Percentiles rank a stretch among this genome's conserved stretches.
phyloP scores from a whole-genome alignment of 2,888 invertebrate species.

The Coelinius sp. region DNA sequence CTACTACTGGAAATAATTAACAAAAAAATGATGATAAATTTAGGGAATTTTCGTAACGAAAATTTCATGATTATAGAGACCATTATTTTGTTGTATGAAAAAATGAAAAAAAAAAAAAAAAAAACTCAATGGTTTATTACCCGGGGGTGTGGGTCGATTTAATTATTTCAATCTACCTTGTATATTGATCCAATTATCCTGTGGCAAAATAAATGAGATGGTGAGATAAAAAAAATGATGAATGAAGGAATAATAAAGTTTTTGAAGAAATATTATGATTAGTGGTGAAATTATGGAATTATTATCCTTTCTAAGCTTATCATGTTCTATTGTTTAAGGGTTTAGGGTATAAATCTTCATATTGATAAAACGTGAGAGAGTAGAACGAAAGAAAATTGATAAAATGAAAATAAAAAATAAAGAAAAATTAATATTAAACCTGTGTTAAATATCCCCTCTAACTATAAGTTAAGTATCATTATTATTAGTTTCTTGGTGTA shows the following conservation, averaged over 20 bases:
- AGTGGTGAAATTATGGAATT: neutral
- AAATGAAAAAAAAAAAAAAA: conserved; percentile 45
- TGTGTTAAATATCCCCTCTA: conserved; percentile 12
- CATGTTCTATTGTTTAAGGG: neutral
- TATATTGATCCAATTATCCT: conserved; percentile 44
- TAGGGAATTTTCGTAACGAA: conserved; percentile 40
- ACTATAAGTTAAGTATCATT: neutral
- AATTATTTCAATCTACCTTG: conserved; percentile 55
- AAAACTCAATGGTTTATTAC: conserved; percentile 56
- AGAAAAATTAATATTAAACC: neutral
- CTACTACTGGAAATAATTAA: conserved; percentile 24
- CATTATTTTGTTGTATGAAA: conserved; percentile 67
- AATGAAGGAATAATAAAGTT: conserved; percentile 27
- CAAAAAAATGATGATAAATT: conserved; percentile 21
- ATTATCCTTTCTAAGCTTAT: conserved; percentile 21
- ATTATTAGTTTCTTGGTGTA: conserved; percentile 13
- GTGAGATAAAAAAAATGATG: conserved; percentile 26
- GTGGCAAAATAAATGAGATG: conserved; percentile 21
- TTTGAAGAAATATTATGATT: neutral
- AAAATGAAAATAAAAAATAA: neutral
- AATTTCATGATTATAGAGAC: conserved; percentile 48
- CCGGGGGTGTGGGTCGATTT: conserved; percentile 59
- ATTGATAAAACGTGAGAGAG: neutral
- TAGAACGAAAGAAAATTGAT: neutral
- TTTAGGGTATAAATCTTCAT: conserved; percentile 7